These are phyloP conservation scores for Galemys pyrenaicus DNA, from an alignment of 2,113 vertebrate genomes.

Conservation along the genomic window DNA sequence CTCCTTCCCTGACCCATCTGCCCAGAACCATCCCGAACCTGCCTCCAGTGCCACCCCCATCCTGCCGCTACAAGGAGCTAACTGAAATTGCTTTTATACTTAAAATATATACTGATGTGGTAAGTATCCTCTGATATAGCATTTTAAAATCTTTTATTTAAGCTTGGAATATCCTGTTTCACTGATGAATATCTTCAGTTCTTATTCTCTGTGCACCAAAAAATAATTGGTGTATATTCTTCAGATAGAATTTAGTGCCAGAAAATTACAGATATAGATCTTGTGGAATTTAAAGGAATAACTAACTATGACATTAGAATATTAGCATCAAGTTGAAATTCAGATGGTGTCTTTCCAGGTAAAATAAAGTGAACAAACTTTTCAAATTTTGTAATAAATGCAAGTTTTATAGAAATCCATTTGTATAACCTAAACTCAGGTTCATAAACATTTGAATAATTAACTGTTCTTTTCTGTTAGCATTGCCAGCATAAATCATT, in stretches of 20 bases:
- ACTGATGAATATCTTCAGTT: background rate
- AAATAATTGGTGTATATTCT: too few species aligned
- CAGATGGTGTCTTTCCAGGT: background rate
- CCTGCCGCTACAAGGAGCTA: background rate
- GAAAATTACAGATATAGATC: background rate
- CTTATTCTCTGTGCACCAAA: background rate
- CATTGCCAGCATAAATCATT: background rate
- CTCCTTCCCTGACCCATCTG: too few species aligned
- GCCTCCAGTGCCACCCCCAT: too few species aligned
- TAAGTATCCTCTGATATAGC: background rate
- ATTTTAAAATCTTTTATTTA: background rate
- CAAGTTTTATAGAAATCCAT: background rate
- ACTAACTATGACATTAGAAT: background rate
- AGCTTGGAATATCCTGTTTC: background rate
- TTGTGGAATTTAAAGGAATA: background rate
- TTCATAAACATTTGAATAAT: background rate
- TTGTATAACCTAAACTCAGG: background rate
- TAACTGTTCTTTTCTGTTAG: background rate
- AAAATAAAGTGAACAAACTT: background rate
- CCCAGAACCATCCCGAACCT: too few species aligned
- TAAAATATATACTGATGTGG: background rate
- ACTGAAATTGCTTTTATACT: background rate
- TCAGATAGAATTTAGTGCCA: background rate
- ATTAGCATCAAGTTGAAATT: background rate
- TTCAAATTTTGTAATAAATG: background rate